These are phyloP conservation scores for Patella depressa DNA, from an alignment of 2,888 invertebrate species.

Conservation along the genomic window DNA sequence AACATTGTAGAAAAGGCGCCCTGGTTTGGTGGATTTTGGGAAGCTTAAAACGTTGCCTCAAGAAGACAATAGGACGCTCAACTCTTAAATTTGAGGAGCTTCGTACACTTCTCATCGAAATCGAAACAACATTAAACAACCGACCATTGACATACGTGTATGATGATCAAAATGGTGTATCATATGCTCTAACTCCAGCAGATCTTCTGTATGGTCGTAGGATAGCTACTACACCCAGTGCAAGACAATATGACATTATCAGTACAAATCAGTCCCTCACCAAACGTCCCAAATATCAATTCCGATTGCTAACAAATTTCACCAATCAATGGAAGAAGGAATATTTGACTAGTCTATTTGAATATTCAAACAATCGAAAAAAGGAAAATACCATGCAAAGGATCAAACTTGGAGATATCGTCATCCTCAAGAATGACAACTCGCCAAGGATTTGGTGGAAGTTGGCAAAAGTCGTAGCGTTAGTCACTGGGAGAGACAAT, in stretches of 20 bases:
- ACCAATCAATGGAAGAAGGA: neutral
- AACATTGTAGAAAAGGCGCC: neutral
- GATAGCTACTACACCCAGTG: neutral
- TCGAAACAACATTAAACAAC: neutral
- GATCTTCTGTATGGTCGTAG: slow-evolving; percentile 8
- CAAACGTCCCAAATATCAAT: neutral
- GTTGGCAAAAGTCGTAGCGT: too few species aligned
- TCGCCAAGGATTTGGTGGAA: too few species aligned
- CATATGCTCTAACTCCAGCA: neutral
- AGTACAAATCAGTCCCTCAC: neutral
- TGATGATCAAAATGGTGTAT: neutral
- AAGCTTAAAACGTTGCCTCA: neutral
- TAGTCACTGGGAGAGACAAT: too few species aligned
- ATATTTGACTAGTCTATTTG: neutral
- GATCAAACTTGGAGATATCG: too few species aligned
- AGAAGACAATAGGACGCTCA: neutral
- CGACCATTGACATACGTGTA: neutral
- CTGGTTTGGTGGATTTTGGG: slow-evolving; percentile 1
- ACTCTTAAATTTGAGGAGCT: neutral
- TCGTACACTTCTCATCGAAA: neutral
- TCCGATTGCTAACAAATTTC: neutral
- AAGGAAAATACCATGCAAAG: too few species aligned
- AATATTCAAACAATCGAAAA: neutral
- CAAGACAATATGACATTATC: neutral
- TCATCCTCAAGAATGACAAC: too few species aligned